These are phyloP conservation scores for Catamblyrhynchus diadema DNA, from an alignment of 2,797 vertebrate species.

Conservation along the genomic window DNA sequence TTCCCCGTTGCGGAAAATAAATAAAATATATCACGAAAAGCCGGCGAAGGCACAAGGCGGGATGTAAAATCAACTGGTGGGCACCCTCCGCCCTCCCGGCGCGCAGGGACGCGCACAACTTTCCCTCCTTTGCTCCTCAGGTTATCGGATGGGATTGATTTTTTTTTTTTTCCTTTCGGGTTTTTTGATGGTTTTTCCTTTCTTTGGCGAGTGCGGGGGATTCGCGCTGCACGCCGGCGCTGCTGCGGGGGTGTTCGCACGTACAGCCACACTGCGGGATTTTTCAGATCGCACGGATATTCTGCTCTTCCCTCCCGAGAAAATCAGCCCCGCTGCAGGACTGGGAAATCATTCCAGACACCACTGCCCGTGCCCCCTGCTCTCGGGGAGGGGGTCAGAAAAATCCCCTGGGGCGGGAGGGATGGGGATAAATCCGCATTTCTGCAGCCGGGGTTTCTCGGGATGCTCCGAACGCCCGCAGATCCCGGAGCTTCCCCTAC, in stretches of 20 bases:
- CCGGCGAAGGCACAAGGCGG: background rate
- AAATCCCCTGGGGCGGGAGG: background rate
- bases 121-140: background rate
- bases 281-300: background rate
- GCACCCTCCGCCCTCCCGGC: background rate
- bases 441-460: background rate
- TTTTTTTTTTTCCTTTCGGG: background rate
- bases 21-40: background rate
- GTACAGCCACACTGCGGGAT: background rate
- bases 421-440: background rate
- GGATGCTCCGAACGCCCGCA: background rate
- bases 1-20: background rate
- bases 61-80: background rate
- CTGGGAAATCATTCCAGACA: background rate
- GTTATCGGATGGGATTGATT: background rate
- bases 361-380: accelerated
- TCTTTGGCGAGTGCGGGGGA: background rate
- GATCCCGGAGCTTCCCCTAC: background rate
- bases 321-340: background rate
- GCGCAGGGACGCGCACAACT: constrained; percentile 12
- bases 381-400: background rate
- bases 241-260: background rate
- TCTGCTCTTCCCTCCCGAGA: background rate
- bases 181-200: background rate
- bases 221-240: background rate